Conservation (phyloP, 2,888 invertebrate genomes). For the Isotomurus palustris region DNA sequence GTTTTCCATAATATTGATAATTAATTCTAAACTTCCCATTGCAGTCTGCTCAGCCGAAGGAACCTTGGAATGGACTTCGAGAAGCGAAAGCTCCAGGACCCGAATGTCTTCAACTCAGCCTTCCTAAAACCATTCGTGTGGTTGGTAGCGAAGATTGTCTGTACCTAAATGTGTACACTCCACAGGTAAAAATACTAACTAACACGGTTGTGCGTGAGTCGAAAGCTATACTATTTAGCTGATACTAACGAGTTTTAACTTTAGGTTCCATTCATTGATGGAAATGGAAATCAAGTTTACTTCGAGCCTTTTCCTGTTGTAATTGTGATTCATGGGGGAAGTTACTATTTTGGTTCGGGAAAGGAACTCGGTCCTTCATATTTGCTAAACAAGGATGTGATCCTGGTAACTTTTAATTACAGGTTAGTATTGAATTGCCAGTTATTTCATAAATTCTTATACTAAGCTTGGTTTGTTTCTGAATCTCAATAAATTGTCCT, state of each 20-base stretch:
- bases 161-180: slow-evolving; percentile 34
- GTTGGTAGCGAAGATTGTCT: slow-evolving; percentile 30
- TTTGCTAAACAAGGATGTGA: slow-evolving; percentile 29
- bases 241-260: too few species aligned
- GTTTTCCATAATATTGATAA: background rate
- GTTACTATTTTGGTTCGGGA: slow-evolving; percentile 29
- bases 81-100: slow-evolving; percentile 28
- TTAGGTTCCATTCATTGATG: slow-evolving; percentile 28
- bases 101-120: slow-evolving; percentile 34
- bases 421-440: slow-evolving; percentile 6
- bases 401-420: slow-evolving; percentile 39
- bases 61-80: slow-evolving; percentile 27
- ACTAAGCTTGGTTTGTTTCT: too few species aligned
- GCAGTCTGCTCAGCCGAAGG: slow-evolving; percentile 12
- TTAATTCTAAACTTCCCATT: background rate
- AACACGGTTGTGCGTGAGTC: background rate
- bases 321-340: slow-evolving; percentile 29
- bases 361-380: slow-evolving; percentile 33
- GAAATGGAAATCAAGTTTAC: slow-evolving; percentile 19
- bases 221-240: background rate
- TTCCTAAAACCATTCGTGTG: slow-evolving; percentile 23
- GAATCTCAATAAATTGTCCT: background rate
- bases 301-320: slow-evolving; percentile 28
- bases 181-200: slow-evolving; percentile 15
- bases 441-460: background rate